Conservation (phyloP, 2,888 invertebrate genomes). For the Leucophenga montana region DNA sequence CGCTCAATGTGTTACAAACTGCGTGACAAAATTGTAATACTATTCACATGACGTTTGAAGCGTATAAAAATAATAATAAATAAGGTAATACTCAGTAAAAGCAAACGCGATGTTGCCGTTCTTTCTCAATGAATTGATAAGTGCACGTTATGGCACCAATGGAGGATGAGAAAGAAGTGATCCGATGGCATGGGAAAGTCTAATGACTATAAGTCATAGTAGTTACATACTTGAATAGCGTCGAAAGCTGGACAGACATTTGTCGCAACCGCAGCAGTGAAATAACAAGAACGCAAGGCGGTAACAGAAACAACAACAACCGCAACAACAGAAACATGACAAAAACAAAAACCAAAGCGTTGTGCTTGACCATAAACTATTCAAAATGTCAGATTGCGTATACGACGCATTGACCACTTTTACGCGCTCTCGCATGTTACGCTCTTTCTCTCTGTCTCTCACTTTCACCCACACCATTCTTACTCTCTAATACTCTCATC, state of each 20-base stretch:
- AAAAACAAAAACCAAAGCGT: constrained; percentile 40
- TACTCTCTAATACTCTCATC: neutral
- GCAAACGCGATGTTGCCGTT: too few relatives aligned
- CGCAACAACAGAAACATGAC: neutral
- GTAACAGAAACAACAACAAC: neutral
- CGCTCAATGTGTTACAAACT: too few relatives aligned
- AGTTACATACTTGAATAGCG: neutral
- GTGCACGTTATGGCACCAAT: neutral
- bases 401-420: constrained; percentile 57
- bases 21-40: too few relatives aligned
- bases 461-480: constrained; percentile 17
- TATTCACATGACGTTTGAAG: too few relatives aligned
- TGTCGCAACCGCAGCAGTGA: neutral
- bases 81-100: too few relatives aligned
- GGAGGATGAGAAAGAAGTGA: too few relatives aligned
- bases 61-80: too few relatives aligned
- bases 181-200: neutral
- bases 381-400: constrained; percentile 68
- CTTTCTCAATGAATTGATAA: too few relatives aligned
- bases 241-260: neutral
- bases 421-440: constrained; percentile 15
- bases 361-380: constrained; percentile 67
- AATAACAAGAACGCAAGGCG: neutral
- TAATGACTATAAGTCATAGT: neutral
- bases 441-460: constrained; percentile 36